phyloP scores from a whole-genome alignment of 2,888 invertebrate genomes.

The Diplazon laetatorius region DNA sequence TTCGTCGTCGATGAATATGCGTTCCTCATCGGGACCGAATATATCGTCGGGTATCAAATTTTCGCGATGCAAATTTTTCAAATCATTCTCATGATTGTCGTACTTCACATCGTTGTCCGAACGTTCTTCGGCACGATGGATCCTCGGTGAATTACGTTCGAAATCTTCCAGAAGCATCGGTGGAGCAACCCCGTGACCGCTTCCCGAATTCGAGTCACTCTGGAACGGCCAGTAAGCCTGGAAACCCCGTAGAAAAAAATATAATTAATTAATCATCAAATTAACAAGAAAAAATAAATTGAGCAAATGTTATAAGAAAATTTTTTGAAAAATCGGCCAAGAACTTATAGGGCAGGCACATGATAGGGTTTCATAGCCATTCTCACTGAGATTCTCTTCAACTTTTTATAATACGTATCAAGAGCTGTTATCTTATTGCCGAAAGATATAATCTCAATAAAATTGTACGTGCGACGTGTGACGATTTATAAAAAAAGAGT shows the following conservation, averaged over 20 bases:
- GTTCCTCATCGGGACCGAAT: constrained; percentile 80
- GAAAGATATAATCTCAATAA: no score
- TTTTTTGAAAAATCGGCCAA: no score
- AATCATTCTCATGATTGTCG: constrained; percentile 69
- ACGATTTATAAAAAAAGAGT: no score
- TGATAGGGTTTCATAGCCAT: no score
- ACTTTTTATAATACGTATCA: no score
- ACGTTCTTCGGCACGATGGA: constrained; percentile 37
- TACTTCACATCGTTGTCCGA: constrained; percentile 67
- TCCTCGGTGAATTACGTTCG: constrained; percentile 49
- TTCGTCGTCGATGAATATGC: constrained; percentile 80
- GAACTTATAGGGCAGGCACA: no score
- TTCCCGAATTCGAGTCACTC: constrained; percentile 85
- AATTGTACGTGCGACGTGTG: no score
- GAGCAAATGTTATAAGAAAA: no score
- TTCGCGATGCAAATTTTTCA: constrained; percentile 71
- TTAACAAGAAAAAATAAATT: no score
- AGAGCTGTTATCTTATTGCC: no score
- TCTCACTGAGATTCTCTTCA: no score
- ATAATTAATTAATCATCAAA: no score
- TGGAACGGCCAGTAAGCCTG: constrained; percentile 94
- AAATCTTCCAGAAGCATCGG: constrained; percentile 66
- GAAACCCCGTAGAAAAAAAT: neutral
- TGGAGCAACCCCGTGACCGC: constrained; percentile 86
- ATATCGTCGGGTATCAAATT: constrained; percentile 78